phyloP scores from a whole-genome alignment of 2,888 invertebrate species.

The Xylota segnis region DNA sequence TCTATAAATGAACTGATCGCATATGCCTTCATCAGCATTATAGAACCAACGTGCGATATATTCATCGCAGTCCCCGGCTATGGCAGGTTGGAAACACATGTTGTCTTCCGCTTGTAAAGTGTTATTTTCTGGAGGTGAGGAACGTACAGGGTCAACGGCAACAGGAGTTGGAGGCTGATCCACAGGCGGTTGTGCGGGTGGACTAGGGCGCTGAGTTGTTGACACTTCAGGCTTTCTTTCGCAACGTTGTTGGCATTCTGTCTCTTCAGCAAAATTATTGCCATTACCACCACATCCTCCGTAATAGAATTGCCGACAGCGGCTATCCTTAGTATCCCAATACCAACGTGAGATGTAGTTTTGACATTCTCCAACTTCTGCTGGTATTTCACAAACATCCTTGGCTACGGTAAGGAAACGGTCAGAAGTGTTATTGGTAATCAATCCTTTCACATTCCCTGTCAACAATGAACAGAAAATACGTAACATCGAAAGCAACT shows the following conservation, averaged over 20 bases:
- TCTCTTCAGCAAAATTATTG: conserved; percentile 91
- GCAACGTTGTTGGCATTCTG: conserved; percentile 89
- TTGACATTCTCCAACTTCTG: conserved; percentile 91
- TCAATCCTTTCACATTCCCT: conserved; percentile 43
- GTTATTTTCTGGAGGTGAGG: conserved; percentile 85
- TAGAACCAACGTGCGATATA: conserved; percentile 91
- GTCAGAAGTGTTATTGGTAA: conserved; percentile 48
- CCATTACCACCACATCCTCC: conserved; percentile 97
- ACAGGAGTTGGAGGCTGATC: conserved; percentile 50
- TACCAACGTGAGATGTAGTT: conserved; percentile 92
- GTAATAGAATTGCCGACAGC: conserved; percentile 93
- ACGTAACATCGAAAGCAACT: conserved; percentile 77
- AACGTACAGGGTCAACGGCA: background rate
- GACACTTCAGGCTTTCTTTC: conserved; percentile 84
- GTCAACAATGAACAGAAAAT: conserved; percentile 33
- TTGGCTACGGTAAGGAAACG: conserved; percentile 85
- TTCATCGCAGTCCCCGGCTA: conserved; percentile 91
- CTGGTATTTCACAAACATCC: conserved; percentile 91
- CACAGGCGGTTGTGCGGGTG: conserved; percentile 62
- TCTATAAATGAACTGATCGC: conserved; percentile 91
- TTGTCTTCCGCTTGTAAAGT: conserved; percentile 81
- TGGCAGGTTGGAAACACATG: conserved; percentile 88
- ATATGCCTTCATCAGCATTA: conserved; percentile 87
- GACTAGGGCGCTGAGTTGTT: conserved; percentile 62
- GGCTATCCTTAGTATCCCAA: conserved; percentile 90